Evolutionary conservation across 2,888 invertebrate genomes (phyloP).

Genomic region (Agriopis leucophaearia): DNA sequence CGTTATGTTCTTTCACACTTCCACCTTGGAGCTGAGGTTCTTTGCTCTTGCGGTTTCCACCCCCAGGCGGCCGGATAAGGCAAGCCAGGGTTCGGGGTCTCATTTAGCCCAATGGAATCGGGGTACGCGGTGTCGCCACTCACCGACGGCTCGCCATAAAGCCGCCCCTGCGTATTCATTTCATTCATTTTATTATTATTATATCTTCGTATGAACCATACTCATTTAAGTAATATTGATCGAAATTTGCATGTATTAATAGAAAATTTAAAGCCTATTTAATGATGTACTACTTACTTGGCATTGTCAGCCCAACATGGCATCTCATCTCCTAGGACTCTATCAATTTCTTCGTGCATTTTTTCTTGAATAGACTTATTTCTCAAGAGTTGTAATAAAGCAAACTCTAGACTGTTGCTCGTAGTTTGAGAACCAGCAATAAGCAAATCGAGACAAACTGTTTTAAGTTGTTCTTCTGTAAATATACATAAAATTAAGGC

Average conservation of each 20-base stretch:
- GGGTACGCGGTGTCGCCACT: no score
- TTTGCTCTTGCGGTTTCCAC: no score
- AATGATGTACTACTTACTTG: slow-evolving; percentile 55
- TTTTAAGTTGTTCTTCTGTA: slow-evolving; percentile 76
- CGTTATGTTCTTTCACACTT: no score
- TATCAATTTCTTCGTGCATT: slow-evolving; percentile 87
- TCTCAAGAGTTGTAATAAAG: slow-evolving; percentile 85
- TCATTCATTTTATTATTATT: no score
- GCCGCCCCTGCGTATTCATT: no score
- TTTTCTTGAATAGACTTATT: slow-evolving; percentile 86
- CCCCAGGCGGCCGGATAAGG: no score
- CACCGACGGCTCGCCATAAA: no score
- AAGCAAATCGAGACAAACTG: slow-evolving; percentile 88
- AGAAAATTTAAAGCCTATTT: background rate
- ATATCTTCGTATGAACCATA: no score
- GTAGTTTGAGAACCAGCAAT: slow-evolving; percentile 92
- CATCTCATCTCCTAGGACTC: slow-evolving; percentile 76
- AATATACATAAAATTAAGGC: slow-evolving; percentile 45
- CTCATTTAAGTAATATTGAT: no score
- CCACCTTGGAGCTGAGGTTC: no score
- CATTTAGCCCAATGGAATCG: no score
- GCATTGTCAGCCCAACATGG: slow-evolving; percentile 72
- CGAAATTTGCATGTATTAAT: background rate
- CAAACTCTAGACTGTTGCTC: slow-evolving; percentile 88
- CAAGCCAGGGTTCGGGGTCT: no score